Percentiles rank a stretch among this genome's conserved stretches.
Evolutionary conservation across 2,888 invertebrate genomes (phyloP).

Genomic region (Polymixis flavicincta): DNA sequence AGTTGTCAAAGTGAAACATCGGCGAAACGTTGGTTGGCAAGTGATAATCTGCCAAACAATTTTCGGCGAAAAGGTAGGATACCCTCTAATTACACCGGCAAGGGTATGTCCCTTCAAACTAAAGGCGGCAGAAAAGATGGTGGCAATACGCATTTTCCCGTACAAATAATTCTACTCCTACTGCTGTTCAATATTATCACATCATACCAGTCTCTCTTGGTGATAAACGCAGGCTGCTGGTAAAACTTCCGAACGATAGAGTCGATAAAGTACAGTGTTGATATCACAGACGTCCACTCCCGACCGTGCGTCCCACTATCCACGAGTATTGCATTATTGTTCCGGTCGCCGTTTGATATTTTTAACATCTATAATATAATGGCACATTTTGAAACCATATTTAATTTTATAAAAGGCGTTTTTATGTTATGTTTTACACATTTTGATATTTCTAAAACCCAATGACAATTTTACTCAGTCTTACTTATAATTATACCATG

Average conservation of each 20-base stretch:
- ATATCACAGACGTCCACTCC: constrained; percentile 31
- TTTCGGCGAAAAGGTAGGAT: too few species aligned
- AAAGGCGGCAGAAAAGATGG: too few species aligned
- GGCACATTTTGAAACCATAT: background rate
- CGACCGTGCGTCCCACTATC: constrained; percentile 37
- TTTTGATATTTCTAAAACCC: background rate
- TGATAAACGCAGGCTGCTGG: constrained; percentile 31
- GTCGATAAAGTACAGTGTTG: constrained; percentile 42
- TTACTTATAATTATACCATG: too few species aligned
- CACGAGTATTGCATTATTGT: constrained; percentile 22
- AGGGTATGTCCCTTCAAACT: too few species aligned
- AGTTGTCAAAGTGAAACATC: too few species aligned
- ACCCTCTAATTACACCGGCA: too few species aligned
- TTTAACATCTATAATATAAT: constrained; percentile 41
- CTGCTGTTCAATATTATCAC: too few species aligned
- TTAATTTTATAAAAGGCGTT: too few species aligned
- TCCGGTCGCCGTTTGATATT: constrained; percentile 28
- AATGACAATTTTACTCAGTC: background rate
- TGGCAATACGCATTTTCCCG: background rate
- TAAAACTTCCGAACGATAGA: constrained; percentile 11
- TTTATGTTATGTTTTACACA: background rate
- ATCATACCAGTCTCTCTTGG: constrained; percentile 40
- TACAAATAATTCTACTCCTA: background rate
- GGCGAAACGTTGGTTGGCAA: too few species aligned
- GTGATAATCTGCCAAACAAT: too few species aligned